phyloP scores from a whole-genome alignment of 2,113 vertebrate genomes.

The Motacilla alba region DNA sequence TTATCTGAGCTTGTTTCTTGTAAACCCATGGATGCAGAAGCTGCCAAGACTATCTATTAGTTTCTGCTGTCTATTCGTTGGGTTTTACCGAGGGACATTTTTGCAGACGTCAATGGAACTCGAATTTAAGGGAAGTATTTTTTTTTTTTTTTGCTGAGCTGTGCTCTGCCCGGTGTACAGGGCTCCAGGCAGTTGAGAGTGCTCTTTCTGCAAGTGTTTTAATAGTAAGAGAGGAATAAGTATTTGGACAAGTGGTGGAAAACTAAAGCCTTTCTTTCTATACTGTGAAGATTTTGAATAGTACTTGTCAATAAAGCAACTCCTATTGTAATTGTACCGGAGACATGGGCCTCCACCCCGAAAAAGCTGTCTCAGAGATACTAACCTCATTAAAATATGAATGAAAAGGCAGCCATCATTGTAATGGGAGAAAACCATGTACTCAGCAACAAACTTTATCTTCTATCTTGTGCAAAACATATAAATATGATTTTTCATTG shows the following conservation, averaged over 20 bases:
- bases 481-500: not conserved
- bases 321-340: slow-evolving; percentile 78
- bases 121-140: not conserved
- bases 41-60: not conserved
- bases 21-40: not conserved
- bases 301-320: slow-evolving; percentile 87
- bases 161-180: not conserved
- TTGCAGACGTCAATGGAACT: not conserved
- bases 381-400: slow-evolving; percentile 90
- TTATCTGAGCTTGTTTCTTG: not conserved
- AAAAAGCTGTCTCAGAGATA: slow-evolving; percentile 88
- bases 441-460: slow-evolving; percentile 60
- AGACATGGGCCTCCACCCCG: slow-evolving; percentile 70
- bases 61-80: not conserved
- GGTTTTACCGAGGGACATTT: not conserved
- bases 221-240: slow-evolving; percentile 58
- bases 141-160: not conserved
- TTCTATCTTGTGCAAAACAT: not conserved
- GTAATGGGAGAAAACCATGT: slow-evolving; percentile 64
- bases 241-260: slow-evolving; percentile 79
- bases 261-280: slow-evolving; percentile 84
- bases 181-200: slow-evolving; percentile 19
- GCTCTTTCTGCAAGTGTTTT: slow-evolving; percentile 54
- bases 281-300: slow-evolving; percentile 84
- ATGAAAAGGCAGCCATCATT: slow-evolving; percentile 82